Evolutionary conservation across 2,797 vertebrate species (phyloP), one percentile per base, ranked within the genome.

Genomic region (Myotis findleyi): DNA sequence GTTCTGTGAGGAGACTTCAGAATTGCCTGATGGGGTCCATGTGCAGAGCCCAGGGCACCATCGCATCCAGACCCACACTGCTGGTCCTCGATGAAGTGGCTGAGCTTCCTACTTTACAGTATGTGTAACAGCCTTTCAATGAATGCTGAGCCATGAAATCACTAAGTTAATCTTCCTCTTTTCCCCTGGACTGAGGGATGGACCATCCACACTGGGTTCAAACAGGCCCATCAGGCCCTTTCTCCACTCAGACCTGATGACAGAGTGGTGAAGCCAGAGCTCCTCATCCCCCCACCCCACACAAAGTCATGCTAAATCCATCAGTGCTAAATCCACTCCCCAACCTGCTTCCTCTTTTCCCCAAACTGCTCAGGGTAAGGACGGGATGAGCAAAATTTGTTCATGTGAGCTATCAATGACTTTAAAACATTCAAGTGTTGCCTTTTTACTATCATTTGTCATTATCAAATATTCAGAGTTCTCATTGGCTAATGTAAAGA

Each of bases 21-120:
- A 47, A 55, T 44, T 21, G 18, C 13, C 36, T 44, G 68, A 4
- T 0, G 0, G 20, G 0, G 8, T 53, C 9, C 10, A 0, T 16
- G 44, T 25, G 30, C 5, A 6, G 38, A 59, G 20, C 16, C 87
- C 7, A 0, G 9, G 8, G 33, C 53, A 8, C 55, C 0, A 0
- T 8, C 18, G 1, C 8, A 23, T 17, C 21, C 14, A 71, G 76
- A 33, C 33, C 55, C 0, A 1, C 23, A 36, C 4, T 5, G 1
- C 27, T 20, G 62, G 59, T 81, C 75, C 13, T 5, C 18, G 17
- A 21, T 6, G 11, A 59, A 27, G 41, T 41, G 7, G 1, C 51
- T 2, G 30, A 11, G n/a, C 53, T 89, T 57, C 51, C 75, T 49
- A 2, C 38, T 57, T 49, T 71, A 55, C 68, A 51, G 66, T 33